phyloP scores from a whole-genome alignment of 2,888 invertebrate species.

The Selenia dentaria region DNA sequence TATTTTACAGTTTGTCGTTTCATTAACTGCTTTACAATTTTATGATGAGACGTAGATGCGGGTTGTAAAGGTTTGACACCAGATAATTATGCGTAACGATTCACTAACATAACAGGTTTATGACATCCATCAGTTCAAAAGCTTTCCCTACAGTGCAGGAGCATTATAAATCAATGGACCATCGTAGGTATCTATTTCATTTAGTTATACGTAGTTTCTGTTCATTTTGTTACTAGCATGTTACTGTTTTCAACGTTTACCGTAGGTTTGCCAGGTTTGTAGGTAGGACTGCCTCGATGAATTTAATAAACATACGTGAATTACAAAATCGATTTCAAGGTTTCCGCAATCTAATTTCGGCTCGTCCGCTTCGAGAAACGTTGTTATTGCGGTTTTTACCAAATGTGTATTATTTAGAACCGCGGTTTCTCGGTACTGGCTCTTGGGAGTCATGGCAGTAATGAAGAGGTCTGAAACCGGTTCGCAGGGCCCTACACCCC shows the following conservation, averaged over 20 bases:
- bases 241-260: neutral
- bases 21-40: slow-evolving; percentile 15
- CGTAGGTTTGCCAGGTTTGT: neutral
- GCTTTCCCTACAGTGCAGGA: too few relatives aligned
- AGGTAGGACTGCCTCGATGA: neutral
- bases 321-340: slow-evolving; percentile 14
- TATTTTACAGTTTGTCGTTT: slow-evolving; percentile 21
- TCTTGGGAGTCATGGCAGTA: slow-evolving; percentile 30
- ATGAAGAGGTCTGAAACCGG: slow-evolving; percentile 67
- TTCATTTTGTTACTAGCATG: too few relatives aligned
- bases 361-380: slow-evolving; percentile 5
- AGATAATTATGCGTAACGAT: slow-evolving; percentile 1
- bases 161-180: too few relatives aligned
- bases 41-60: slow-evolving; percentile 8
- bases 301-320: neutral
- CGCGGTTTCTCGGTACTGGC: slow-evolving; percentile 19
- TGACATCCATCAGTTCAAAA: too few relatives aligned
- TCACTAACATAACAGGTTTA: neutral
- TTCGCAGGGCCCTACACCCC: slow-evolving; percentile 42
- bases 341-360: slow-evolving; percentile 22
- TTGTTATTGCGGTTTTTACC: slow-evolving; percentile 33
- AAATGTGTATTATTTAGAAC: slow-evolving; percentile 31
- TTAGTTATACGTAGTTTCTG: too few relatives aligned
- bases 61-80: slow-evolving; percentile 6
- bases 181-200: too few relatives aligned